Conservation (phyloP, 2,888 invertebrate genomes). For the Cremastinae sp. region DNA sequence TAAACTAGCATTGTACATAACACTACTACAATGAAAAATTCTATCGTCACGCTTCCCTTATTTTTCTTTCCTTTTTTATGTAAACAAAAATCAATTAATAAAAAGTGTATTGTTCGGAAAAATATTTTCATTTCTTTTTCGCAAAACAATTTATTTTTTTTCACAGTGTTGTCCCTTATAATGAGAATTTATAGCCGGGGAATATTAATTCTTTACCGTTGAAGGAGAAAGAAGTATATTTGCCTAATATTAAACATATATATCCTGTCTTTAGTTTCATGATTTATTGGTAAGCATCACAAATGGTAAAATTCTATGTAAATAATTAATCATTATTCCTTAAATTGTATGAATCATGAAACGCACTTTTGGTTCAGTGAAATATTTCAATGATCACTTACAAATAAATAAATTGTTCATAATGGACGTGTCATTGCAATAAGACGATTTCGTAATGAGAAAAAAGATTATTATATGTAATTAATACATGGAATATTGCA, state of each 20-base stretch:
- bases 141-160: slow-evolving; percentile 33
- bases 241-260: slow-evolving; percentile 49
- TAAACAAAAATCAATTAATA: slow-evolving; percentile 51
- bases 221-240: slow-evolving; percentile 36
- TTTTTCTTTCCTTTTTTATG: slow-evolving; percentile 45
- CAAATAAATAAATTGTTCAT: slow-evolving; percentile 20
- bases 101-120: slow-evolving; percentile 57
- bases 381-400: slow-evolving; percentile 26
- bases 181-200: slow-evolving; percentile 2
- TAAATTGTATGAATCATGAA: slow-evolving; percentile 20
- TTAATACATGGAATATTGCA: slow-evolving; percentile 1
- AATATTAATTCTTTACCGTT: slow-evolving; percentile 29
- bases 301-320: slow-evolving; percentile 53
- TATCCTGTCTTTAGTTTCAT: slow-evolving; percentile 53
- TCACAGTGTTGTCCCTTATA: slow-evolving; percentile 50
- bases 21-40: slow-evolving; percentile 55
- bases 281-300: slow-evolving; percentile 54
- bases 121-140: slow-evolving; percentile 11
- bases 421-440: slow-evolving; percentile 19
- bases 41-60: slow-evolving; percentile 56
- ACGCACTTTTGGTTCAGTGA: slow-evolving; percentile 35
- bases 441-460: neutral
- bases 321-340: slow-evolving; percentile 27
- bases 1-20: slow-evolving; percentile 58
- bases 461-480: neutral